A percentile compares a stretch with the other conserved stretches of the same genome.
Evolutionary conservation across 2,797 vertebrate genomes (phyloP).

Genomic region (Hirundo rustica): DNA sequence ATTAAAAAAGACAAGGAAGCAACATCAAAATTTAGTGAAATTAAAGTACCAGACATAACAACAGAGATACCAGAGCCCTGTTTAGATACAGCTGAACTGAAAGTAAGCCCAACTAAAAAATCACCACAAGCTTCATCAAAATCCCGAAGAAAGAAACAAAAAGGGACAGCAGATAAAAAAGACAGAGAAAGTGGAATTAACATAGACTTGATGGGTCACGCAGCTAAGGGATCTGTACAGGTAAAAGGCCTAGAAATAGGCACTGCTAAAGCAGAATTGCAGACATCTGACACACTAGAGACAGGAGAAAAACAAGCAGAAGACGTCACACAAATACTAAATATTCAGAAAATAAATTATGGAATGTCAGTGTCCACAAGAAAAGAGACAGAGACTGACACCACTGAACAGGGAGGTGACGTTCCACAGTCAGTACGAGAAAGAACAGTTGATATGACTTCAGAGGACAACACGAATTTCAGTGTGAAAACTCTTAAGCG

Average conservation of each 20-base stretch:
- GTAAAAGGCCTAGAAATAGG: slow-evolving; percentile 23
- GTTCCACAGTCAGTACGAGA: not conserved
- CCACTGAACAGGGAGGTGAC: fast-evolving
- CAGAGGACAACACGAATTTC: fast-evolving
- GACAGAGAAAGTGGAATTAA: not conserved
- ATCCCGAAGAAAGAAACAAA: slow-evolving; percentile 52
- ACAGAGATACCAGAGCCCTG: not conserved
- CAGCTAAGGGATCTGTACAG: not conserved
- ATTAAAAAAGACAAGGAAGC: slow-evolving; percentile 65
- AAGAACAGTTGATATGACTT: not conserved
- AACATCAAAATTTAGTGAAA: not conserved
- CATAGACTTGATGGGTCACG: fast-evolving
- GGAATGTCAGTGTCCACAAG: not conserved
- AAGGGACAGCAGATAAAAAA: slow-evolving; percentile 11
- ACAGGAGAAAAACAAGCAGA: not conserved
- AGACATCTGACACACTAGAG: slow-evolving; percentile 61
- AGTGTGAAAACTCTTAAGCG: fast-evolving
- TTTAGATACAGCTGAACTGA: not conserved
- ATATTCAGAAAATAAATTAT: slow-evolving; percentile 12
- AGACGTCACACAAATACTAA: not conserved
- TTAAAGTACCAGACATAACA: not conserved
- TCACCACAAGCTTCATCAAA: not conserved
- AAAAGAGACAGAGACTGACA: not conserved
- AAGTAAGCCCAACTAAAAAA: not conserved
- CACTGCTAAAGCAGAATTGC: slow-evolving; percentile 70